phyloP scores from a whole-genome alignment of 2,113 vertebrate species.

The Brachionichthys hirsutus region DNA sequence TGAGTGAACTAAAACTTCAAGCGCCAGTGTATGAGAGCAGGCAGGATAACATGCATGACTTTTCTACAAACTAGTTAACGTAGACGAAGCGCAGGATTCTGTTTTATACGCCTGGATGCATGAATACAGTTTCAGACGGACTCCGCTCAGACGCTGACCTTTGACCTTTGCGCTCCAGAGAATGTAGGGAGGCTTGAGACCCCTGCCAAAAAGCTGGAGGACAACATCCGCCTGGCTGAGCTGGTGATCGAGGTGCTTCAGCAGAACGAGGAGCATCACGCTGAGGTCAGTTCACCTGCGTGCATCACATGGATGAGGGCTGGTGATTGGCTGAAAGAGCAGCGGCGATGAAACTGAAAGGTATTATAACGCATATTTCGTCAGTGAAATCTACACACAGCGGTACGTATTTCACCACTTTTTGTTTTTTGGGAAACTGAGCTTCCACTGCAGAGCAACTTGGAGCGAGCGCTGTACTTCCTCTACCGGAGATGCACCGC shows the following conservation, averaged over 20 bases:
- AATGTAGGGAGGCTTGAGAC: conserved; percentile 98
- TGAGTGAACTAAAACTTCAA: conserved; percentile 27
- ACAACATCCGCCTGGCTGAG: conserved; percentile 94
- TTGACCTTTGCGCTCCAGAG: conserved; percentile 91
- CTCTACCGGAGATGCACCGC: too few relatives aligned
- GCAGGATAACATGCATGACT: conserved; percentile 28
- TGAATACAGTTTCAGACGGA: conserved; percentile 15
- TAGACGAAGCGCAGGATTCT: not conserved
- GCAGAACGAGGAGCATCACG: conserved; percentile 98
- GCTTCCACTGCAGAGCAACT: too few relatives aligned
- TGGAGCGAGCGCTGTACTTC: too few relatives aligned
- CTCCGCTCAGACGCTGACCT: conserved; percentile 65
- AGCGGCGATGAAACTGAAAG: too few relatives aligned
- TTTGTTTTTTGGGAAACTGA: too few relatives aligned
- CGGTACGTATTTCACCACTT: too few relatives aligned
- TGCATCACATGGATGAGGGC: not conserved
- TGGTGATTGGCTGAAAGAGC: too few relatives aligned
- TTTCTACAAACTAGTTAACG: not conserved
- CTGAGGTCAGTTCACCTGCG: conserved; percentile 85
- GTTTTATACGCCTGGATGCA: conserved; percentile 23
- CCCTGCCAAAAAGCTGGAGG: conserved; percentile 98
- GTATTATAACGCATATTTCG: too few relatives aligned
- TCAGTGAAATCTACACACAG: too few relatives aligned
- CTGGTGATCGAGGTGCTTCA: conserved; percentile 98
- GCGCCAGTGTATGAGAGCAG: conserved; percentile 10